A percentile compares a stretch with the other conserved stretches of the same genome.
Evolutionary conservation across 2,888 invertebrate species (phyloP).

Genomic region (Nomada ferruginata): DNA sequence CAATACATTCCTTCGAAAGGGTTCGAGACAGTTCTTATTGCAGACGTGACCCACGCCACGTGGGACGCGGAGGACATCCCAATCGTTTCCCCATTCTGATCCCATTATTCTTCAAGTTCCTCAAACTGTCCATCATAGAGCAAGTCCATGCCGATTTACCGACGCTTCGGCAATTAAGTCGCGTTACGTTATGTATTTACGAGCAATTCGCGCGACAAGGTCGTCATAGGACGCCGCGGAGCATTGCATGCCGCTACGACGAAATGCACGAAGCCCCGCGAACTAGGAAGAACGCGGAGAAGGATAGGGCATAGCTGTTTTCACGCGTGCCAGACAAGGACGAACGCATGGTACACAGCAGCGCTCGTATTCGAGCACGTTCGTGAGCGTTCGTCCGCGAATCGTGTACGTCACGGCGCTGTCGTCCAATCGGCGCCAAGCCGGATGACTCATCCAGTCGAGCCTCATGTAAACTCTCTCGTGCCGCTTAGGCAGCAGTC

Average conservation of each 20-base stretch:
- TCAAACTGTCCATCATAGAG: neutral
- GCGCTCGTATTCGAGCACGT: constrained; percentile 46
- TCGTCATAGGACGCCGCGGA: constrained; percentile 65
- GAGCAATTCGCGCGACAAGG: constrained; percentile 57
- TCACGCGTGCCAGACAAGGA: neutral
- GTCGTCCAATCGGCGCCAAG: constrained; percentile 70
- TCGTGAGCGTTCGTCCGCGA: constrained; percentile 63
- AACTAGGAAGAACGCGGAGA: constrained; percentile 53
- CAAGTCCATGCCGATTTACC: constrained; percentile 25
- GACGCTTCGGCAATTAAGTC: constrained; percentile 39
- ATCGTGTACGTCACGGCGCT: constrained; percentile 73
- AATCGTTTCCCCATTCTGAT: too few relatives aligned
- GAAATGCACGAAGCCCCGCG: constrained; percentile 63
- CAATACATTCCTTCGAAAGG: too few relatives aligned
- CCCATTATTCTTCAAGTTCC: neutral
- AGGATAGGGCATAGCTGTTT: neutral
- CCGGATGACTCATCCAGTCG: constrained; percentile 76
- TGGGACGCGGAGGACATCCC: neutral
- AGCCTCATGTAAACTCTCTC: constrained; percentile 79
- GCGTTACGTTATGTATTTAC: constrained; percentile 61
- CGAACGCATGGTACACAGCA: constrained; percentile 22
- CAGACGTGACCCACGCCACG: too few relatives aligned
- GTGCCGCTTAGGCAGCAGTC: constrained; percentile 72
- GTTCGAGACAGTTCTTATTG: too few relatives aligned
- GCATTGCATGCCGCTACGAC: constrained; percentile 58